phyloP scores from a whole-genome alignment of 2,113 vertebrate genomes.

The Cervus canadensis region DNA sequence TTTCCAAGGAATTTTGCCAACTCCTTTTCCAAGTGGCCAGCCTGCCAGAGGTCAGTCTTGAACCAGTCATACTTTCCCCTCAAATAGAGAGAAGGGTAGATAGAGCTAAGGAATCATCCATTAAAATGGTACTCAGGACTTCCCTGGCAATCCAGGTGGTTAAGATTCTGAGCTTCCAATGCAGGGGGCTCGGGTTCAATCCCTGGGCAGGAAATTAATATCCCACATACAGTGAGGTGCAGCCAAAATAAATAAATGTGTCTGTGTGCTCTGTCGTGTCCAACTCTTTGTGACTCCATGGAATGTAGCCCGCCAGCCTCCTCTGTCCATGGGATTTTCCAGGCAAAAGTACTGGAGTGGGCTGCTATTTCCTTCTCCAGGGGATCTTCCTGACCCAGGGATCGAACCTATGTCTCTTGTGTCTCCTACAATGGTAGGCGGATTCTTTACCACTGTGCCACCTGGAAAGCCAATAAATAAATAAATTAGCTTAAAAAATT shows the following conservation, averaged over 20 bases:
- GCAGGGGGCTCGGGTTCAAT: background rate
- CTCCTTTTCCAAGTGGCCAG: background rate
- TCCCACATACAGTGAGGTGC: background rate
- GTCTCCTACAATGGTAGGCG: background rate
- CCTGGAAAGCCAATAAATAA: background rate
- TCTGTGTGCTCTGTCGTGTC: no score
- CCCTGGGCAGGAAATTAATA: background rate
- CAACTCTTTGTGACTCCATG: no score
- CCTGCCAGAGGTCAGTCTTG: background rate
- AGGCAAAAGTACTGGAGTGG: background rate
- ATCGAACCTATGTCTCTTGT: background rate
- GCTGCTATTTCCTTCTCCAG: background rate
- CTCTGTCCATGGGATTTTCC: background rate
- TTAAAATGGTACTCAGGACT: background rate
- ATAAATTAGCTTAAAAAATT: background rate
- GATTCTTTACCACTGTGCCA: background rate
- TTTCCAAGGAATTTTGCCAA: background rate
- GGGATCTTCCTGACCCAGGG: background rate
- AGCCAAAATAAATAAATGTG: background rate
- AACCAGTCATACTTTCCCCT: background rate
- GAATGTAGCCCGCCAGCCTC: fast-evolving
- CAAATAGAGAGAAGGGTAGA: background rate
- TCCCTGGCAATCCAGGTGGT: background rate
- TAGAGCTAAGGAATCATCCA: background rate
- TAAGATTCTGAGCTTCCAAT: background rate